Evolutionary conservation across 2,888 invertebrate species (phyloP).

Genomic region (Seira ritae): DNA sequence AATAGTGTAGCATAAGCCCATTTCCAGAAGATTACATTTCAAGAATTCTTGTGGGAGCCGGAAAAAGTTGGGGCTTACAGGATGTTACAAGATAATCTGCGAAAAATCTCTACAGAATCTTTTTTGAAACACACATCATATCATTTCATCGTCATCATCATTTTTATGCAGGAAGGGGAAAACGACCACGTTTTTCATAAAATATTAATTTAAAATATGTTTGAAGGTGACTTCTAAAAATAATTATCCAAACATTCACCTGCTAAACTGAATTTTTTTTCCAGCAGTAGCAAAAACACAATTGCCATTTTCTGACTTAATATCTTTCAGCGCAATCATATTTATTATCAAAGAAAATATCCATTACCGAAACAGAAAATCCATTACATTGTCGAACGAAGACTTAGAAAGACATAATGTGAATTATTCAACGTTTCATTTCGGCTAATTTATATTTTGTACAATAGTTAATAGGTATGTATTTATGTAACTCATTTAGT

Average conservation of each 20-base stretch:
- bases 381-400: too few relatives aligned
- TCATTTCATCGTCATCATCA: too few relatives aligned
- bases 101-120: too few relatives aligned
- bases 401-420: neutral
- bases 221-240: neutral
- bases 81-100: constrained; percentile 19
- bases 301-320: neutral
- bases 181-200: neutral
- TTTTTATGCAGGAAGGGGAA: neutral
- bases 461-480: neutral
- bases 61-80: neutral
- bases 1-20: too few relatives aligned
- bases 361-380: too few relatives aligned
- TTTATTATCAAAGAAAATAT: too few relatives aligned
- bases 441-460: neutral
- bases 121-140: too few relatives aligned
- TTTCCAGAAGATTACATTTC: neutral
- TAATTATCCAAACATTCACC: neutral
- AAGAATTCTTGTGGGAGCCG: neutral
- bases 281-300: too few relatives aligned
- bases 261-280: neutral
- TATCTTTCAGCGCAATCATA: neutral
- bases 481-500: neutral
- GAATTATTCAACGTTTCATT: neutral
- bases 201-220: neutral